Evolutionary conservation across 1,140 invertebrate species (phyloP).

Genomic region (Atta cephalotes): DNA sequence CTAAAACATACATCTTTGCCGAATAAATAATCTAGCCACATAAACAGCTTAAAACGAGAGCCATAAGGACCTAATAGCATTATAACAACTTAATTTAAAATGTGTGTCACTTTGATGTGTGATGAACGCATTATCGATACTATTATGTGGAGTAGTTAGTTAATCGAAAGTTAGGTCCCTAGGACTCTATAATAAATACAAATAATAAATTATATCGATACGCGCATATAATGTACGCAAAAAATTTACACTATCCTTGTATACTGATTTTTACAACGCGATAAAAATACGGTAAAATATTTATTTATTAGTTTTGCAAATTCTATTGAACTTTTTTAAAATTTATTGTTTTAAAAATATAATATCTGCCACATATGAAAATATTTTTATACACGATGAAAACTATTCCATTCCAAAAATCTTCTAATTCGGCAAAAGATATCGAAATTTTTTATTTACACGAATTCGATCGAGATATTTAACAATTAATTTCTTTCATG

Average conservation of each 20-base stretch:
- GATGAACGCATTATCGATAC: constrained; percentile 30
- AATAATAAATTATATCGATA: constrained; percentile 53
- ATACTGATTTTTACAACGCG: constrained; percentile 37
- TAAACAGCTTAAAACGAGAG: constrained; percentile 72
- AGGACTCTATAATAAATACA: constrained; percentile 69
- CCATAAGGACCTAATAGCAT: constrained; percentile 73
- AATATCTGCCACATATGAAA: constrained; percentile 10
- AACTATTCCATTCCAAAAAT: constrained; percentile 6
- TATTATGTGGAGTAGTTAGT: constrained; percentile 35
- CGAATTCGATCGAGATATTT: neutral
- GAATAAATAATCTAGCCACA: constrained; percentile 73
- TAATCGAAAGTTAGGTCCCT: constrained; percentile 68
- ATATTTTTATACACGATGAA: neutral
- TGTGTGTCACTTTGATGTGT: constrained; percentile 33
- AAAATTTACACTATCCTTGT: constrained; percentile 65
- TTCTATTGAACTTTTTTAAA: constrained; percentile 31
- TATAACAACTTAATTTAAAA: constrained; percentile 44
- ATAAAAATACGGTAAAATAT: neutral
- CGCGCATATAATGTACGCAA: constrained; percentile 54
- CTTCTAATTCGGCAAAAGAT: constrained; percentile 54
- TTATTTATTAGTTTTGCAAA: constrained; percentile 27
- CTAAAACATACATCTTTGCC: constrained; percentile 79
- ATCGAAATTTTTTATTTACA: constrained; percentile 21
- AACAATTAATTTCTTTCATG: constrained; percentile 8
- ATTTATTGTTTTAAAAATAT: constrained; percentile 5